Percentiles rank a stretch among this genome's conserved stretches.
Conservation (phyloP, 2,797 vertebrate species). For the Falco novaeseelandiae region DNA sequence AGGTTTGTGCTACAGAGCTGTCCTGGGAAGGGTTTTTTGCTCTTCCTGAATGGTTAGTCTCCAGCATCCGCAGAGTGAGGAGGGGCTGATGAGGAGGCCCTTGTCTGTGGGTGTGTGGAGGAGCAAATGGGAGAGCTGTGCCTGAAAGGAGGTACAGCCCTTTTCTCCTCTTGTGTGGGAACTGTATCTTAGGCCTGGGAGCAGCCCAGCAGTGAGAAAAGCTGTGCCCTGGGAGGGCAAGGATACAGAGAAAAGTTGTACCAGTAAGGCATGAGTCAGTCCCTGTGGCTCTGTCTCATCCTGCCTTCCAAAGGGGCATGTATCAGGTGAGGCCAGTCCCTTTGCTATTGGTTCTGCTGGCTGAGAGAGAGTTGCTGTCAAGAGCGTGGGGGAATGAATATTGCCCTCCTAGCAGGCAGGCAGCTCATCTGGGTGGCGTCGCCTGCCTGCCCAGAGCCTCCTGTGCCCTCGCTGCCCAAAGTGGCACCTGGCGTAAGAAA, state of each 20-base stretch:
- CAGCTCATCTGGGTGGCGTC: not conserved
- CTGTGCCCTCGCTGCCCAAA: not conserved
- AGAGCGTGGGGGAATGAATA: not conserved
- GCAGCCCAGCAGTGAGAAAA: not conserved
- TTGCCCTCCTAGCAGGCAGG: not conserved
- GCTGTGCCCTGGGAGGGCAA: not conserved
- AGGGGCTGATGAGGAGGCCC: not conserved
- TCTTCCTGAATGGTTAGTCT: not conserved
- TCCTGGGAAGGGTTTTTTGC: not conserved
- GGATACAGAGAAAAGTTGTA: not conserved
- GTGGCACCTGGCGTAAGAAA: not conserved
- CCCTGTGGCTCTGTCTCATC: not conserved
- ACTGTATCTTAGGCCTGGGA: not conserved
- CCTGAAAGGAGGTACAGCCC: not conserved
- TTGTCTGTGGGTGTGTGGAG: not conserved
- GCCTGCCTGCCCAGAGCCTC: not conserved
- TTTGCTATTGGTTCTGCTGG: not conserved
- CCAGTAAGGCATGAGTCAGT: not conserved
- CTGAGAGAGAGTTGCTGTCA: rapidly evolving
- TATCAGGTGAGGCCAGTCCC: no score
- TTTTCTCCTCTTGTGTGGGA: not conserved
- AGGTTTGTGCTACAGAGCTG: not conserved
- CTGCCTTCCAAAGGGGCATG: not conserved
- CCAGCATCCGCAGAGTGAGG: not conserved
- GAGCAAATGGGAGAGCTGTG: not conserved